Conservation (phyloP, 1,140 invertebrate species). For the Nomia melanderi region DNA sequence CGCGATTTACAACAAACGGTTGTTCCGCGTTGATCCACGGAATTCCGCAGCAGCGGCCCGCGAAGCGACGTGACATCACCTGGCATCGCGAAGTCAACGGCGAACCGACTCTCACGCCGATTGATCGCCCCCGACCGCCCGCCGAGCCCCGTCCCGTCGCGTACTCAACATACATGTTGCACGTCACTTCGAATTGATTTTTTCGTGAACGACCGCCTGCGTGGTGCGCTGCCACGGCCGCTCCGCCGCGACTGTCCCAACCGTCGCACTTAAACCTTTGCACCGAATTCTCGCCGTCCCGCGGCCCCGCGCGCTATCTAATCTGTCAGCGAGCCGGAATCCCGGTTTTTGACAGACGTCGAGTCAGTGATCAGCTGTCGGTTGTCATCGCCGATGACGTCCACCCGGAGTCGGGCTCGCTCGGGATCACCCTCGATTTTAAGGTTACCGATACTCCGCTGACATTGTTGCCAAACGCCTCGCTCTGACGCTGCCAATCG, state of each 20-base stretch:
- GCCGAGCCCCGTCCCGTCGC: background rate
- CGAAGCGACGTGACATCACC: constrained; percentile 13
- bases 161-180: constrained; percentile 46
- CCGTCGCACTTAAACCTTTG: constrained; percentile 11
- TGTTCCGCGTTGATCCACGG: constrained; percentile 23
- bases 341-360: constrained; percentile 47
- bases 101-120: background rate
- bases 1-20: constrained; percentile 73
- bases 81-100: background rate
- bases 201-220: constrained; percentile 60
- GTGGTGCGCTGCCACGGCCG: constrained; percentile 28
- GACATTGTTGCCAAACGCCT: constrained; percentile 2
- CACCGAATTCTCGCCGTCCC: constrained; percentile 17
- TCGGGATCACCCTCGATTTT: too few species aligned
- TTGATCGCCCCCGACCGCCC: background rate
- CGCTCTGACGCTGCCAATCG: background rate
- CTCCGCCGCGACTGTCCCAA: constrained; percentile 9
- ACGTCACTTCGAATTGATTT: constrained; percentile 69
- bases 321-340: constrained; percentile 17
- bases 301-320: background rate
- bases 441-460: background rate
- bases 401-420: background rate
- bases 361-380: constrained; percentile 51
- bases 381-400: constrained; percentile 24
- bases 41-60: constrained; percentile 1